A percentile compares a stretch with the other conserved stretches of the same genome.
Conservation (phyloP, 2,797 vertebrate genomes). For the Graptemys geographica region DNA sequence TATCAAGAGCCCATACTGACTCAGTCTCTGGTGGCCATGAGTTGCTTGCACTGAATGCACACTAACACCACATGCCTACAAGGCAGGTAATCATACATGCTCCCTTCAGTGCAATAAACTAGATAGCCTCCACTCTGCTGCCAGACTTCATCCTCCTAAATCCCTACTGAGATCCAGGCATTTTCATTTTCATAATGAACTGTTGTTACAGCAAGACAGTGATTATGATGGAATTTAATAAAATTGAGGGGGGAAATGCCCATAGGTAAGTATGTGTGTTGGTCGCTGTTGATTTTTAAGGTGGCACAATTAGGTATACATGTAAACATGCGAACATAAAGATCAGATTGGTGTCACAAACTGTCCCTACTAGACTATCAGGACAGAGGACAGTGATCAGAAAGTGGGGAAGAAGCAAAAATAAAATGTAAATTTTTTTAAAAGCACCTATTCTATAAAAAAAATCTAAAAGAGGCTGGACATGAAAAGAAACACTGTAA, state of each 20-base stretch:
- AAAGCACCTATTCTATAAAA: not conserved
- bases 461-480: not conserved
- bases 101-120: too few relatives aligned
- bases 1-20: too few relatives aligned
- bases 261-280: not conserved
- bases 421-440: not conserved
- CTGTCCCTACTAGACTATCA: not conserved
- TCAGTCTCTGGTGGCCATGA: too few relatives aligned
- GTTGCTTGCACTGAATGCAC: too few relatives aligned
- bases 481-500: not conserved
- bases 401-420: constrained; percentile 8
- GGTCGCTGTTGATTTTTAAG: constrained; percentile 4
- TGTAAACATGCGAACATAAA: not conserved
- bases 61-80: too few relatives aligned
- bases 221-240: constrained; percentile 43
- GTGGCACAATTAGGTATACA: not conserved
- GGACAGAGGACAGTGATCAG: not conserved
- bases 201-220: constrained; percentile 22
- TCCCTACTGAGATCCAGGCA: not conserved
- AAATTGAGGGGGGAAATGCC: constrained; percentile 23
- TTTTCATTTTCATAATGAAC: not conserved
- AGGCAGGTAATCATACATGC: too few relatives aligned
- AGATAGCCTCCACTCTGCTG: too few relatives aligned
- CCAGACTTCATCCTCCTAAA: too few relatives aligned
- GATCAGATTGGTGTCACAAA: not conserved